phyloP scores from a whole-genome alignment of 2,888 invertebrate genomes.

The Petrophora chlorosata region DNA sequence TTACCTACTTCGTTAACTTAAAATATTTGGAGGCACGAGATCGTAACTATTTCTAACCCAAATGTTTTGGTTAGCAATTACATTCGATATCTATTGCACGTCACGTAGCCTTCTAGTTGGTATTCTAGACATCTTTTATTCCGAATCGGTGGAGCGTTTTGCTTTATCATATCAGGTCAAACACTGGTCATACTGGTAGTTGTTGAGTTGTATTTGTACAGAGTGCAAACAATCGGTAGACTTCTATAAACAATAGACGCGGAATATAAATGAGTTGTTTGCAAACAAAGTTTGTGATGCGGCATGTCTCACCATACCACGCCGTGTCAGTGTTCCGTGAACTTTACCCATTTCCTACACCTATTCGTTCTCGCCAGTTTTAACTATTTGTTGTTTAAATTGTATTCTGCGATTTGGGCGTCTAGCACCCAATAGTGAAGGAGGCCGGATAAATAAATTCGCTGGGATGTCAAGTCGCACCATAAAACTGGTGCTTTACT shows the following conservation, averaged over 20 bases:
- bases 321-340: constrained; percentile 36
- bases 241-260: constrained; percentile 42
- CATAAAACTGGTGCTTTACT: constrained; percentile 10
- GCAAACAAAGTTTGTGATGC: constrained; percentile 42
- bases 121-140: constrained; percentile 28
- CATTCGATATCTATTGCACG: constrained; percentile 12
- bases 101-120: constrained; percentile 26
- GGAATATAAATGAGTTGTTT: constrained; percentile 48
- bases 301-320: constrained; percentile 31
- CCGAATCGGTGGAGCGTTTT: constrained; percentile 23
- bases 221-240: constrained; percentile 36
- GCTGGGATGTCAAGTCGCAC: constrained; percentile 5
- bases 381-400: constrained; percentile 38
- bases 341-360: constrained; percentile 48
- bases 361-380: constrained; percentile 30
- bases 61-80: constrained; percentile 1
- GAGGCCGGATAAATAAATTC: constrained; percentile 12
- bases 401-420: constrained; percentile 35
- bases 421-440: constrained; percentile 12
- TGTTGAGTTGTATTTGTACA: constrained; percentile 16
- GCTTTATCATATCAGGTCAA: constrained; percentile 30
- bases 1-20: too few species aligned
- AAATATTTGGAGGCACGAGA: too few species aligned
- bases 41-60: not conserved
- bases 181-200: constrained; percentile 3